Evolutionary conservation across 2,797 vertebrate genomes (phyloP).

Genomic region (Setipinna tenuifilis): DNA sequence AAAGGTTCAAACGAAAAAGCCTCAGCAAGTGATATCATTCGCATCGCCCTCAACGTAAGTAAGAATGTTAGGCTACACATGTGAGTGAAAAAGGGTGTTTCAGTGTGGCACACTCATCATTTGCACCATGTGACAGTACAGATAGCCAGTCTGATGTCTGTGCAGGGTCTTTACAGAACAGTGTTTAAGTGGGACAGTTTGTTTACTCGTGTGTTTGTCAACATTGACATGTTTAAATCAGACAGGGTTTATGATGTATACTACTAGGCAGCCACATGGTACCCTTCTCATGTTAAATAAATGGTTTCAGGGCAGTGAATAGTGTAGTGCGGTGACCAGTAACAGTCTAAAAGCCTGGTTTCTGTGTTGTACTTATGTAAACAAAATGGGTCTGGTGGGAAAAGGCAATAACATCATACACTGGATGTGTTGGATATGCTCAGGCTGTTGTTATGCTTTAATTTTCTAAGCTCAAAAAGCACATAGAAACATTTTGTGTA

Average conservation of each 20-base stretch:
- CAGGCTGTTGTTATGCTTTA: too few relatives aligned
- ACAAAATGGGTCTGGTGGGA: background rate
- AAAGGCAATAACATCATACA: background rate
- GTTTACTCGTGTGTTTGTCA: background rate
- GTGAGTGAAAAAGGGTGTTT: background rate
- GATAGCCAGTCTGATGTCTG: background rate
- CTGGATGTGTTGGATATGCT: too few relatives aligned
- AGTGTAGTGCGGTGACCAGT: background rate
- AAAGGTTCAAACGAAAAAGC: conserved; percentile 84
- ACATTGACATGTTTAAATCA: background rate
- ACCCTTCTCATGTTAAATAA: background rate
- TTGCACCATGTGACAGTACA: too few relatives aligned
- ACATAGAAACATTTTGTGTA: too few relatives aligned
- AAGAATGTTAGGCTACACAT: background rate
- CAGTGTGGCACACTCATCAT: background rate
- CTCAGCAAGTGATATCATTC: conserved; percentile 83
- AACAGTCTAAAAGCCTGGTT: too few relatives aligned
- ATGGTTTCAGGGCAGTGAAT: background rate
- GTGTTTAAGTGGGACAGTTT: background rate
- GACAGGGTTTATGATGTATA: background rate
- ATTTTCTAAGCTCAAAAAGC: too few relatives aligned
- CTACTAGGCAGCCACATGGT: background rate
- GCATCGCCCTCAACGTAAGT: conserved; percentile 94
- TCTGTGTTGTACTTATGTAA: too few relatives aligned
- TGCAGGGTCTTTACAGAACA: background rate